Evolutionary conservation across 2,113 vertebrate genomes (phyloP).

Genomic region (Misgurnus anguillicaudatus): DNA sequence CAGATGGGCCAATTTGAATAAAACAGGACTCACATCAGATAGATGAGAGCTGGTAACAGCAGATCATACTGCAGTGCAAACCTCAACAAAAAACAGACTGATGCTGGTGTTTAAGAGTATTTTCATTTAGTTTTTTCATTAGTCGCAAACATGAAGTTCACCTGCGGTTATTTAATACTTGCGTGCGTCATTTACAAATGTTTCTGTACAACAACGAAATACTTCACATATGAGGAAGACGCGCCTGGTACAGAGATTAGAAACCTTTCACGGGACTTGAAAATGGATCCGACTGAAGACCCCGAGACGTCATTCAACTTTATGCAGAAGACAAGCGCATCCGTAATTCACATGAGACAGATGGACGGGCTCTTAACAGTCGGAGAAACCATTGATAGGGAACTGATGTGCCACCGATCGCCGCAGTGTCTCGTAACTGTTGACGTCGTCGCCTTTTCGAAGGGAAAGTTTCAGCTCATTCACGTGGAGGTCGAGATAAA

Average conservation of each 20-base stretch:
- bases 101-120: not conserved
- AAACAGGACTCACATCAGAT: constrained; percentile 57
- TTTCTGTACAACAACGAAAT: constrained; percentile 64
- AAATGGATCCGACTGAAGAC: constrained; percentile 65
- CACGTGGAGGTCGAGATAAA: constrained; percentile 77
- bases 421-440: constrained; percentile 72
- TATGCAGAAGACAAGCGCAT: constrained; percentile 70
- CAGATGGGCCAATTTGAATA: constrained; percentile 70
- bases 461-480: constrained; percentile 76
- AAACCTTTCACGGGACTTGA: constrained; percentile 66
- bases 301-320: constrained; percentile 65
- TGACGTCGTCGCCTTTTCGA: constrained; percentile 73
- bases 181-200: constrained; percentile 38
- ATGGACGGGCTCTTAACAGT: constrained; percentile 74
- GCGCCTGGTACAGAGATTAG: constrained; percentile 66
- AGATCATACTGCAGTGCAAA: not conserved
- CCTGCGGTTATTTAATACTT: constrained; percentile 45
- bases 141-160: not conserved
- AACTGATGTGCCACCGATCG: constrained; percentile 70
- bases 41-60: constrained; percentile 47
- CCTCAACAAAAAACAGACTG: not conserved
- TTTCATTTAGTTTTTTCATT: not conserved
- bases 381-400: constrained; percentile 70
- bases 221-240: constrained; percentile 71
- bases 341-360: constrained; percentile 69